Percentiles rank a stretch among this genome's conserved stretches.
These are phyloP conservation scores for Buteo buteo DNA, from an alignment of 2,113 vertebrate genomes.

Conservation along the genomic window DNA sequence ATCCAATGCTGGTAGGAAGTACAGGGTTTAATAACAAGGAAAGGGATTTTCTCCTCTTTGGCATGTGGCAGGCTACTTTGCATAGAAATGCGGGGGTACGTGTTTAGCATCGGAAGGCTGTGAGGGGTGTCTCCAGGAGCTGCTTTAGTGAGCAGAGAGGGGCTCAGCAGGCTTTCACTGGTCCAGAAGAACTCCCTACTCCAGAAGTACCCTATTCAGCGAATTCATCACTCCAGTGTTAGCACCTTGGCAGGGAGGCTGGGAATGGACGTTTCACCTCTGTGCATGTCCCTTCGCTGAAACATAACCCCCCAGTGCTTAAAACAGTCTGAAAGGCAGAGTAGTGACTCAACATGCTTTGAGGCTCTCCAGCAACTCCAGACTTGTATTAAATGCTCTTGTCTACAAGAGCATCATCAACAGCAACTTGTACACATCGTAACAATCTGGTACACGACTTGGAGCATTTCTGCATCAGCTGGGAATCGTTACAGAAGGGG, in stretches of 20 bases:
- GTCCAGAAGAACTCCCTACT: background rate
- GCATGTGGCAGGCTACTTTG: background rate
- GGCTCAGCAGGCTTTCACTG: background rate
- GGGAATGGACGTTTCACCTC: background rate
- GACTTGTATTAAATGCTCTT: background rate
- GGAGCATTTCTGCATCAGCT: background rate
- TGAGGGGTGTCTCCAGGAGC: background rate
- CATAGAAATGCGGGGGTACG: fast-evolving
- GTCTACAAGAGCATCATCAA: background rate
- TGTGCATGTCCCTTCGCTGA: background rate
- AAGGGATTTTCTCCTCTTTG: background rate
- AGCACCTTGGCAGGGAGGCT: background rate
- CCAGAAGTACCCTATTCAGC: background rate
- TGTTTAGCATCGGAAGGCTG: fast-evolving
- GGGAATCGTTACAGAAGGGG: background rate
- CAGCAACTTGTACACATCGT: background rate
- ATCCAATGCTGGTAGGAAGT: background rate
- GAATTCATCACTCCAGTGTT: background rate
- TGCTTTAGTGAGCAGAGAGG: background rate
- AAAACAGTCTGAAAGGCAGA: background rate
- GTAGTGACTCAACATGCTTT: background rate
- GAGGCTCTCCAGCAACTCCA: background rate
- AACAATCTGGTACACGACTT: background rate
- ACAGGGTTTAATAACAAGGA: background rate
- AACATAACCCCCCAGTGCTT: background rate